phyloP scores from a whole-genome alignment of 2,888 invertebrate species.

The Drosophila mayaguana region DNA sequence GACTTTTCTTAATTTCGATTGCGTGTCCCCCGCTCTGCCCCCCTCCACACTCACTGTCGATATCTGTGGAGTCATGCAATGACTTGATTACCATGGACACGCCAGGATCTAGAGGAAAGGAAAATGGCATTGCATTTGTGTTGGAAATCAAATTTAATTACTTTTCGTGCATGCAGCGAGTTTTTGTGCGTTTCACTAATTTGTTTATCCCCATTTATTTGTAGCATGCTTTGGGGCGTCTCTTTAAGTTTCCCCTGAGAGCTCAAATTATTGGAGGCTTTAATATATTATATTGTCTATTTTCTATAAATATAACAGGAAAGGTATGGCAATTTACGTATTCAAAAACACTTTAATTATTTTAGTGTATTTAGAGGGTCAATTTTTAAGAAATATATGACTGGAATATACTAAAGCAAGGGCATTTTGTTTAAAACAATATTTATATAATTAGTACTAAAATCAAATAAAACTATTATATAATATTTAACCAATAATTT shows the following conservation, averaged over 20 bases:
- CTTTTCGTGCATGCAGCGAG: conserved; percentile 77
- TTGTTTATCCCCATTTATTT: conserved; percentile 35
- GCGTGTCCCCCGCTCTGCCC: conserved; percentile 38
- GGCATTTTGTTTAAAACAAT: too few species aligned
- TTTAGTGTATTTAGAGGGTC: too few species aligned
- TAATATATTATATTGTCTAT: neutral
- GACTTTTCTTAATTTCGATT: conserved; percentile 77
- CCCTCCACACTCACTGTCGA: neutral
- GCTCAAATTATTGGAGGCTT: neutral
- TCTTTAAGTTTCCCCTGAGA: conserved; percentile 3
- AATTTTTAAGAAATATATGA: too few species aligned
- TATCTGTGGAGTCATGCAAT: conserved; percentile 79
- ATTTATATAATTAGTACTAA: too few species aligned
- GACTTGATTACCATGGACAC: conserved; percentile 80
- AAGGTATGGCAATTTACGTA: too few species aligned
- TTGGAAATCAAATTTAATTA: conserved; percentile 81
- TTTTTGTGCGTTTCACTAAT: conserved; percentile 60
- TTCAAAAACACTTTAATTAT: too few species aligned
- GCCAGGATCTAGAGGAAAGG: conserved; percentile 36
- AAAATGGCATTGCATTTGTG: conserved; percentile 43
- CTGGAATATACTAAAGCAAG: too few species aligned
- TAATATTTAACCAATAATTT: too few species aligned
- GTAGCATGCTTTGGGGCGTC: conserved; percentile 70
- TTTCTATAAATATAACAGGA: too few species aligned
- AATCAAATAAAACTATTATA: too few species aligned